Evolutionary conservation across 2,797 vertebrate genomes (phyloP), one percentile per base, ranked within the genome.

Genomic region (Dipus sagitta): DNA sequence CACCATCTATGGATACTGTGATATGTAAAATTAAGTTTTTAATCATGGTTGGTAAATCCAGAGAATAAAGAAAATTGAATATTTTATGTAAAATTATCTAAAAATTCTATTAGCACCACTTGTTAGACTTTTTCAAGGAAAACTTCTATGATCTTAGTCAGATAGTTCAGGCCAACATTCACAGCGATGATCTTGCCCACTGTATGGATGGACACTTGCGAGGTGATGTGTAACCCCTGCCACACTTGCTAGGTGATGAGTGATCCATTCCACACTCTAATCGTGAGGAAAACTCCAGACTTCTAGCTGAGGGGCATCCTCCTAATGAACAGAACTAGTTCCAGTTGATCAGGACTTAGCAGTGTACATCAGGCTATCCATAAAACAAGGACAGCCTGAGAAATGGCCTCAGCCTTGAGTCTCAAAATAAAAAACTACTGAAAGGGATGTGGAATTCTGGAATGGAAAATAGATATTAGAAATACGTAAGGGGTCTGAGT

Each of bases 361-460:
- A 30, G 10, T 30, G 7, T 12, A 52, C 6, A 0, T 32, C 21
- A 54, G 30, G 54, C 68, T 13, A 60, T 20, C 20, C 77, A 47
- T 47, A 20, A 86, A 83, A 1, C 52, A 20, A 42, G 17, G 18
- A 34, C 23, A 58, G 6, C 1, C 14, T 26, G 5, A 67, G 20
- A 84, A 79, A 28, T 1, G 2, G 13, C 34, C 38, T 70, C 17
- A 11, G 11, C 4, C 47, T 11, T 21, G n/a, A 23, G 21, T 32
- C n/a, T 71, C 34, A 71, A 21, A 17, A 38, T 10, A 38, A 6
- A 1, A 0, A 58, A 8, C 11, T 6, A 24, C 47, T 7, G 10
- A 67, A 5, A 14, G 17, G n/a, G 0, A 14, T 23, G 2, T 23
- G 17, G 32, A 6, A 4, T 30, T n/a, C 54, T 7, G 24, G 20